Percentiles rank a stretch among this genome's conserved stretches.
Evolutionary conservation across 2,797 vertebrate species (phyloP).

Genomic region (Morus bassanus): DNA sequence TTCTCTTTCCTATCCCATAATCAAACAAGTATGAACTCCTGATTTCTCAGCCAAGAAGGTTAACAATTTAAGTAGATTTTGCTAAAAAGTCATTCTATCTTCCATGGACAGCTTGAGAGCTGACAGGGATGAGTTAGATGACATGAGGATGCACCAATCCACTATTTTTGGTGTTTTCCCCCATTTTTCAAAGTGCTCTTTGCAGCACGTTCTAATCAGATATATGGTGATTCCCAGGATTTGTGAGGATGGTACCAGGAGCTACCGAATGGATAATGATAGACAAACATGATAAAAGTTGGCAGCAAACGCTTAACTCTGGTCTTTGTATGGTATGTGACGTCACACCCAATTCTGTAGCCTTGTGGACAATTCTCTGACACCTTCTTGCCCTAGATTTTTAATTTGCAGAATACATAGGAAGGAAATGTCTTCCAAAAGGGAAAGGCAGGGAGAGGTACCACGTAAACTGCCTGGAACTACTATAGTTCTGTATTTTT

Average conservation of each 20-base stretch:
- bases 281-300: background rate
- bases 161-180: background rate
- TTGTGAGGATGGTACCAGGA: background rate
- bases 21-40: background rate
- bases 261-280: background rate
- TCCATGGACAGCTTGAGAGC: background rate
- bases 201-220: background rate
- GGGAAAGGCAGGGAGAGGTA: background rate
- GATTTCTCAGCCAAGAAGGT: background rate
- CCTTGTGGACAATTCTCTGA: background rate
- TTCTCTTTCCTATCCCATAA: background rate
- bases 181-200: background rate
- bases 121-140: background rate
- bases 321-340: background rate
- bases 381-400: background rate
- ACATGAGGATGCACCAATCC: background rate
- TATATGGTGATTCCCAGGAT: background rate
- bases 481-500: background rate
- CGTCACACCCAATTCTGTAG: background rate
- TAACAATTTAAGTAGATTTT: background rate
- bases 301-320: background rate
- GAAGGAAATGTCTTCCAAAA: background rate
- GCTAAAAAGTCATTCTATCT: background rate
- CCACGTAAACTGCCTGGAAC: background rate
- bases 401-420: background rate